Percentiles rank a stretch among this genome's conserved stretches.
Evolutionary conservation across 2,888 invertebrate species (phyloP).

Genomic region (Diaphora mendica): DNA sequence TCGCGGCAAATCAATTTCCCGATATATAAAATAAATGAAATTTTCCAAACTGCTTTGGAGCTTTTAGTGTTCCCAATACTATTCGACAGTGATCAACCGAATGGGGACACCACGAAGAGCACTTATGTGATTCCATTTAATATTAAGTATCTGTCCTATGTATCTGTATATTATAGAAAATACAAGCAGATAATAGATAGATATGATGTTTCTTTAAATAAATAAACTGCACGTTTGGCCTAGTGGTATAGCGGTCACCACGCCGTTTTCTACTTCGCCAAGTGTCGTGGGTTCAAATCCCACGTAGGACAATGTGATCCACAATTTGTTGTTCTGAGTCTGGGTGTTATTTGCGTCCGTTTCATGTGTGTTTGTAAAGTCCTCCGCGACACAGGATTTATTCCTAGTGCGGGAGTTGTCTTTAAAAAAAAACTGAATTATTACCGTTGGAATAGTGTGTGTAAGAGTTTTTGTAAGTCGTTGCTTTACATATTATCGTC

Average conservation of each 20-base stretch:
- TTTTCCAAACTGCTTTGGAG: constrained; percentile 50
- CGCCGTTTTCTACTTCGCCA: no score
- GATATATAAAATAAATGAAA: constrained; percentile 51
- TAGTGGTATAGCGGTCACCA: no score
- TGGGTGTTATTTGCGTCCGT: no score
- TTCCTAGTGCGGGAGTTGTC: no score
- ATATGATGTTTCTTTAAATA: constrained; percentile 13
- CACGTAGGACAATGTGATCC: no score
- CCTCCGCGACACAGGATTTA: no score
- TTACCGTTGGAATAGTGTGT: background rate
- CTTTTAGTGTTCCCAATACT: constrained; percentile 56
- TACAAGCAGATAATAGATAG: background rate
- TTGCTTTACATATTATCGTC: background rate
- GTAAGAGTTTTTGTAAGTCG: background rate
- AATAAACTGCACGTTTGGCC: no score
- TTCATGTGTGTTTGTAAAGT: no score
- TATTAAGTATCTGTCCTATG: constrained; percentile 37
- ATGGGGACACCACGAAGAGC: constrained; percentile 52
- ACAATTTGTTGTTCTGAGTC: no score
- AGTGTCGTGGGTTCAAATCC: no score
- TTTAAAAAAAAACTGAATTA: no score
- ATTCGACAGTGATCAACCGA: constrained; percentile 56
- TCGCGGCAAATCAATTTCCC: constrained; percentile 40
- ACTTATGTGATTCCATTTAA: constrained; percentile 52
- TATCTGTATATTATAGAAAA: background rate